These are phyloP conservation scores for Spilosoma lubricipeda DNA, from an alignment of 2,888 invertebrate genomes.

Conservation along the genomic window DNA sequence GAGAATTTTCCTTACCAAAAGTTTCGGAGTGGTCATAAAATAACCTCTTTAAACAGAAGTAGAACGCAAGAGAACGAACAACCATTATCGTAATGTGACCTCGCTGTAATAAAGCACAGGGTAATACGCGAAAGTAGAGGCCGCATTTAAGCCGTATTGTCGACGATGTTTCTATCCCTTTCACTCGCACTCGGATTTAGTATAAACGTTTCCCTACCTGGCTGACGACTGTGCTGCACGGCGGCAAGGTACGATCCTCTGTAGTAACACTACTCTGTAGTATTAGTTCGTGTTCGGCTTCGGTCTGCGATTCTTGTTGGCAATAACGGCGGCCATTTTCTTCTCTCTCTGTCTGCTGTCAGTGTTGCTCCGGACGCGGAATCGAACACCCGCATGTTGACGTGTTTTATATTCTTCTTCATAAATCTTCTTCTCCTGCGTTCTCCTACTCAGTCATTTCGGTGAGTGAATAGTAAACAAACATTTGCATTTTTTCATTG, in stretches of 20 bases:
- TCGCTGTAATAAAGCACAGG: conserved; percentile 65
- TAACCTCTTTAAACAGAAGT: conserved; percentile 60
- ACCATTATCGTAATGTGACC: conserved; percentile 66
- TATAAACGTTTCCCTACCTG: conserved; percentile 54
- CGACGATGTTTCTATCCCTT: conserved; percentile 43
- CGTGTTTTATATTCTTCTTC: conserved; percentile 67
- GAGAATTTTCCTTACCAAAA: not conserved
- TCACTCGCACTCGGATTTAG: conserved; percentile 33
- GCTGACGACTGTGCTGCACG: conserved; percentile 32
- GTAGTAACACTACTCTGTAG: conserved; percentile 53
- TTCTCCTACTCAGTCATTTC: conserved; percentile 55
- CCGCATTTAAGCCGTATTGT: conserved; percentile 26
- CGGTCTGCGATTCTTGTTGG: conserved; percentile 64
- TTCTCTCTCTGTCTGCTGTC: conserved; percentile 81
- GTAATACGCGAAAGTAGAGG: conserved; percentile 59
- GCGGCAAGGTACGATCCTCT: conserved; percentile 48
- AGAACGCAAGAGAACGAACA: conserved; percentile 80
- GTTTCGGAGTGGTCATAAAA: conserved; percentile 15
- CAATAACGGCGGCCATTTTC: conserved; percentile 78
- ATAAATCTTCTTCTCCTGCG: conserved; percentile 73
- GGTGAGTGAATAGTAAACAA: conserved; percentile 51
- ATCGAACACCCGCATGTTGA: conserved; percentile 64
- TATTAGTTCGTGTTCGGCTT: conserved; percentile 64
- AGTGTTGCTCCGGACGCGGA: conserved; percentile 72
- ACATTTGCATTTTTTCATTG: conserved; percentile 7